Base-by-base conservation (phyloP, 2,797 vertebrate genomes). In the Ctenopoma multispine region DNA sequence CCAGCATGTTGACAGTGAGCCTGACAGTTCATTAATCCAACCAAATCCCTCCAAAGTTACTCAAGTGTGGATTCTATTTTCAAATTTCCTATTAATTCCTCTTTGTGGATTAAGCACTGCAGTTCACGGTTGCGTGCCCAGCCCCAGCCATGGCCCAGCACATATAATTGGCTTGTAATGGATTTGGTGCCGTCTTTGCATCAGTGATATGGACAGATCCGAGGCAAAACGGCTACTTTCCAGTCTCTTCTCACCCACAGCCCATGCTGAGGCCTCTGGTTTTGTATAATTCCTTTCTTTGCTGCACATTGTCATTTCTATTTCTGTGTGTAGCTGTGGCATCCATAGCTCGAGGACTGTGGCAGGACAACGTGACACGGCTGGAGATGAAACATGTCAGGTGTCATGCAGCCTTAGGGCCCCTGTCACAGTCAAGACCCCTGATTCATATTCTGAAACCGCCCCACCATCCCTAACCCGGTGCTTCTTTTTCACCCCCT, bases 21-120 rank as follows among this genome's bases (percentile, higher is more conserved):
- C 90, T 90, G 93, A 92, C 93, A 93, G 90, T 92, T 93, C 91
- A 93, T 94, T 94, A 94, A 94, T 94, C 93, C 91, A 84, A 79
- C 86, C 83, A 93, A 95, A 94, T 94, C 94, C 92, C 87, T 83
- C 87, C 87, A 90, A 93, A 94, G 86, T 92, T 92, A 90, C 92
- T 93, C 89, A 87, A 92, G 92, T 92, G 90, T 93, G 93, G 91
- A 93, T 93, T 93, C 92, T 93, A 93, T 94, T 93, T 94, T 89
- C 90, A 93, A 89, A 92, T 93, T 93, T 92, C 91, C 92, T 84
- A 94, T 93, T 93, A 93, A 92, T 92, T 93, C 89, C 91, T 93
- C 90, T 93, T 92, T 92, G 92, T 91, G 93, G 92, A 94, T 93
- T 94, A 94, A 93, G 91, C 90, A 68, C 75, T 75, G 89, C 86